Conservation (phyloP, 1,140 invertebrate species). For the Drosophila sulfurigaster region DNA sequence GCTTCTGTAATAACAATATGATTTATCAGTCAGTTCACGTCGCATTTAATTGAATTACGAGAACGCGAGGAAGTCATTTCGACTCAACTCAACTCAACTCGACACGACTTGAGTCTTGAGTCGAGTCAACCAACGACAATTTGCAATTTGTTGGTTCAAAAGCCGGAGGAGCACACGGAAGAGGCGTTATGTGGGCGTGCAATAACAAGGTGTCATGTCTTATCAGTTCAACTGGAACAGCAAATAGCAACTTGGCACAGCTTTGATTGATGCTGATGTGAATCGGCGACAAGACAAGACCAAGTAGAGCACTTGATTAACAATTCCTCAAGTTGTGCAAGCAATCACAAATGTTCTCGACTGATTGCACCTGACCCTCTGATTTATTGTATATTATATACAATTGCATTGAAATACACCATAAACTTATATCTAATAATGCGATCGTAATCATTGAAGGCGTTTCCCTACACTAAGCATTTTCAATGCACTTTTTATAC, state of each 20-base stretch:
- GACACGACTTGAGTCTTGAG: background rate
- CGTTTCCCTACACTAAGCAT: background rate
- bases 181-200: slow-evolving; percentile 20
- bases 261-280: slow-evolving; percentile 62
- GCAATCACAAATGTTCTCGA: slow-evolving; percentile 35
- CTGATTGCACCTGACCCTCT: slow-evolving; percentile 43
- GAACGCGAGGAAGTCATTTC: slow-evolving; percentile 33
- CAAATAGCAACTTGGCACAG: slow-evolving; percentile 20
- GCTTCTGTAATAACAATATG: slow-evolving; percentile 32
- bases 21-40: slow-evolving; percentile 42
- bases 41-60: slow-evolving; percentile 49
- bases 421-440: background rate
- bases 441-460: background rate
- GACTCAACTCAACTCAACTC: too few relatives aligned
- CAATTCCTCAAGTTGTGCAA: slow-evolving; percentile 34
- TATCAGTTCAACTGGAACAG: slow-evolving; percentile 25
- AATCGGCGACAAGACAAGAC: slow-evolving; percentile 35
- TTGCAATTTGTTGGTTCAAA: slow-evolving; percentile 20
- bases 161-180: background rate
- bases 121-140: slow-evolving; percentile 20
- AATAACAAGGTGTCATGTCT: slow-evolving; percentile 50
- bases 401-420: background rate
- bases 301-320: slow-evolving; percentile 54
- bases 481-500: too few relatives aligned
- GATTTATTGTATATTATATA: slow-evolving; percentile 1